Percentiles rank a stretch among this genome's conserved stretches.
Evolutionary conservation across 2,797 vertebrate species (phyloP).

Genomic region (Myioborus melanocephalus): DNA sequence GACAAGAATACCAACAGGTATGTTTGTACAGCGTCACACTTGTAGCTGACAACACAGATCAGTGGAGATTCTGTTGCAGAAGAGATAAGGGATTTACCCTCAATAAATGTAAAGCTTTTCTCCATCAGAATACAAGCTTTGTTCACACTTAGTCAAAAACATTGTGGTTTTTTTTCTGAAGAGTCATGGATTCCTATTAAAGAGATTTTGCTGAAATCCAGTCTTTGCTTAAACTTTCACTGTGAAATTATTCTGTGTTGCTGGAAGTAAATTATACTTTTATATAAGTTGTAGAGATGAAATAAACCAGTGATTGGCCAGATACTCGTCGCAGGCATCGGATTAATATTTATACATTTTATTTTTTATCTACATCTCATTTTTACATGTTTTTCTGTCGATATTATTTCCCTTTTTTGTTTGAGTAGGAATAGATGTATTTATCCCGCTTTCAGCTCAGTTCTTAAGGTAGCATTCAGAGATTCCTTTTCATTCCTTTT

Average conservation of each 20-base stretch:
- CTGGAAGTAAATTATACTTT: constrained; percentile 40
- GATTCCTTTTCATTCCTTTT: background rate
- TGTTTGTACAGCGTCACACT: background rate
- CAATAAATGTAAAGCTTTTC: constrained; percentile 41
- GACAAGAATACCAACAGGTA: constrained; percentile 48
- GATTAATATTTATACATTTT: background rate
- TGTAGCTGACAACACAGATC: constrained; percentile 23
- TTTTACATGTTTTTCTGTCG: background rate
- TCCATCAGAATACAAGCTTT: constrained; percentile 26
- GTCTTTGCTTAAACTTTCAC: constrained; percentile 41
- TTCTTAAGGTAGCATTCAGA: background rate
- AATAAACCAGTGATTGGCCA: background rate
- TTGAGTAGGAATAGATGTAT: background rate
- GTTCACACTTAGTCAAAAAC: constrained; percentile 30
- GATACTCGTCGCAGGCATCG: background rate
- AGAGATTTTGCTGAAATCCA: constrained; percentile 41
- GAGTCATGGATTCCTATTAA: constrained; percentile 43
- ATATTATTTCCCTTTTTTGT: background rate
- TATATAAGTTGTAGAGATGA: background rate
- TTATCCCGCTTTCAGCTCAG: background rate
- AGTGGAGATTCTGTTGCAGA: constrained; percentile 41
- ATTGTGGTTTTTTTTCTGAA: background rate
- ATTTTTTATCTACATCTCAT: background rate
- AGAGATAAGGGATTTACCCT: constrained; percentile 56
- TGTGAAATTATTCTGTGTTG: constrained; percentile 47